Evolutionary conservation across 2,113 vertebrate genomes (phyloP).

Genomic region (Tyrannus savana): DNA sequence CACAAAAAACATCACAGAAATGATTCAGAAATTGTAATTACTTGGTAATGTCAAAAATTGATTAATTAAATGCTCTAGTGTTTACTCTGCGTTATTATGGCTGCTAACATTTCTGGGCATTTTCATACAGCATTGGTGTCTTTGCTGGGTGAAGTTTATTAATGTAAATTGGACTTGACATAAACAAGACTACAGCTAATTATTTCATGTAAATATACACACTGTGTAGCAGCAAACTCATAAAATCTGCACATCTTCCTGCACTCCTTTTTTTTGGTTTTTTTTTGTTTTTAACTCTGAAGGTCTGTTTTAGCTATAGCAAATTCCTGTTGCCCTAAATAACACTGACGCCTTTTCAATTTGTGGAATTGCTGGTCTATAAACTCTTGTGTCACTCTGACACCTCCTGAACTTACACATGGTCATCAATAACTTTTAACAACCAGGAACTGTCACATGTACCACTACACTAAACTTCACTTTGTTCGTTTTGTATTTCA

Average conservation of each 20-base stretch:
- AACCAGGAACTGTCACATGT: neutral
- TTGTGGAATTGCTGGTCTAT: neutral
- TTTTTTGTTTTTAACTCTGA: neutral
- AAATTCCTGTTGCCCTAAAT: neutral
- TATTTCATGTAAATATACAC: conserved; percentile 66
- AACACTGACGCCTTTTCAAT: neutral
- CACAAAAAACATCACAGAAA: conserved; percentile 31
- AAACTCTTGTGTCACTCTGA: neutral
- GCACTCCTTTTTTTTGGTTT: neutral
- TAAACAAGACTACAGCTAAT: conserved; percentile 70
- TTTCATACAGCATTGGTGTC: conserved; percentile 9
- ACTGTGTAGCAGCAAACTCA: conserved; percentile 41
- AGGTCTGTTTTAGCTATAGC: neutral
- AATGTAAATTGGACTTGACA: conserved; percentile 72
- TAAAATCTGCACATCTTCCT: conserved; percentile 49
- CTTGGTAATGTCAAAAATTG: conserved; percentile 49
- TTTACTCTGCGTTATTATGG: conserved; percentile 32
- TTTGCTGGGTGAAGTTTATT: conserved; percentile 59
- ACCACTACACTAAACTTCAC: neutral
- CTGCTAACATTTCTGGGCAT: conserved; percentile 33
- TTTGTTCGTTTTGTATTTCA: neutral
- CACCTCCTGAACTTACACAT: neutral
- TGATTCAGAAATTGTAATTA: conserved; percentile 48
- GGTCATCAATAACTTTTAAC: neutral
- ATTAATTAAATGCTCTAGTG: conserved; percentile 54